Evolutionary conservation across 2,797 vertebrate species (phyloP), one percentile per base, ranked within the genome.

Genomic region (Choloepus didactylus): DNA sequence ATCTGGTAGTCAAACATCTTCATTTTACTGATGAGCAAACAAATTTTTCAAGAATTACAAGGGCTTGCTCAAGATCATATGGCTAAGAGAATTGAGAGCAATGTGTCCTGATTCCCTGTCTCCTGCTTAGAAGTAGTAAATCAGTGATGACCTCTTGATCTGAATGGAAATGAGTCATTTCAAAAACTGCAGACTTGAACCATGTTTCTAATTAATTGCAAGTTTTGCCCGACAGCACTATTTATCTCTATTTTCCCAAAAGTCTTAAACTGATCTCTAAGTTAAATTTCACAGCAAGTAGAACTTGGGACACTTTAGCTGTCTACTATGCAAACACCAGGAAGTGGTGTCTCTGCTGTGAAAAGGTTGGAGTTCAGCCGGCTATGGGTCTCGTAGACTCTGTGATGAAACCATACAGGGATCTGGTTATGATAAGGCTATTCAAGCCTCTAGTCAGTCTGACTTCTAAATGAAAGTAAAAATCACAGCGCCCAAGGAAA

Each of bases 121-220:
- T 67, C 44, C 44, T 72, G 10, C 59, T 82, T 81, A 56, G 38
- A 41, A 31, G 41, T 23, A 88, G 87, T 46, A 81, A 51, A 83
- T 91, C 62, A 67, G 31, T 64, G 85, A 79, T 87, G 64, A 84
- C 29, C 41, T 91, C 67, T 44, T 60, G 38, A 75, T 67, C 46
- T 41, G 80, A 96, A 93, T 67, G 77, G 38, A 93, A 85, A 85
- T 64, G 89, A 76, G 62, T 89, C 56, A 94, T 89, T 91, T 67
- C 2, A 38, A 94, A 95, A 79, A 44, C 15, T 67, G 27, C 23
- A 87, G 69, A 60, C 56, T 86, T 79, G 59, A 89, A 64, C 56
- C 91, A 73, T 46, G 59, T 60, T 94, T 35, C 72, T 81, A 51
- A 95, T 83, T 87, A 89, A 87, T 35, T 66, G 1, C 14, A 85